These are phyloP conservation scores for Anguilla anguilla DNA, from an alignment of 2,797 vertebrate species.

Conservation along the genomic window DNA sequence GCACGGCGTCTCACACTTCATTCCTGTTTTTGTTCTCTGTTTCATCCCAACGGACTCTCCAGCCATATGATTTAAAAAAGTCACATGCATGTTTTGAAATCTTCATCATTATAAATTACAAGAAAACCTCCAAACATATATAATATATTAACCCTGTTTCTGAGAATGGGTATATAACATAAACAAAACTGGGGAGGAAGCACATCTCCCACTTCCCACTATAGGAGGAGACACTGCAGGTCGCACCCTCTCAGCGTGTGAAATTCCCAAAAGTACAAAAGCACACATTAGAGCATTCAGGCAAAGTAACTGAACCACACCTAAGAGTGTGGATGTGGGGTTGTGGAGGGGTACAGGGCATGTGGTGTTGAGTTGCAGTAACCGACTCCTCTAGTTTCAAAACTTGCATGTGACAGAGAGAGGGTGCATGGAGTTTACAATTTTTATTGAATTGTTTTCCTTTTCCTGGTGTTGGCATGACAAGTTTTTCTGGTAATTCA, in stretches of 20 bases:
- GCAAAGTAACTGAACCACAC: background rate
- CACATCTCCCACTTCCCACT: constrained; percentile 57
- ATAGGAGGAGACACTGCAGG: constrained; percentile 59
- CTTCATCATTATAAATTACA: constrained; percentile 74
- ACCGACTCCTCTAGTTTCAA: constrained; percentile 82
- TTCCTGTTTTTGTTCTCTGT: constrained; percentile 23
- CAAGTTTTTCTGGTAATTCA: constrained; percentile 49
- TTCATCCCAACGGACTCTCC: constrained; percentile 46
- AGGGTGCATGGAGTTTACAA: constrained; percentile 91
- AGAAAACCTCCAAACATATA: constrained; percentile 88
- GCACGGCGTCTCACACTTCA: constrained; percentile 60
- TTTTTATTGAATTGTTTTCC: constrained; percentile 49
- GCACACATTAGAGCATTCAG: background rate
- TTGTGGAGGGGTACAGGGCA: background rate
- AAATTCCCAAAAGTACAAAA: constrained; percentile 55
- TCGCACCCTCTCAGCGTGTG: constrained; percentile 52
- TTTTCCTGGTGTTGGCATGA: constrained; percentile 56
- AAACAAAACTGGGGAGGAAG: constrained; percentile 68
- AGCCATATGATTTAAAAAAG: constrained; percentile 63
- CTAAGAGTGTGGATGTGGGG: background rate
- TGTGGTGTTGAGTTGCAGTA: constrained; percentile 42
- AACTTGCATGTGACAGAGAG: constrained; percentile 87
- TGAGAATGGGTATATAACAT: constrained; percentile 76
- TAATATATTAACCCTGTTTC: constrained; percentile 80
- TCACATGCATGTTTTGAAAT: constrained; percentile 85